Evolutionary conservation across 2,113 vertebrate genomes (phyloP).

Genomic region (Lepus americanus): DNA sequence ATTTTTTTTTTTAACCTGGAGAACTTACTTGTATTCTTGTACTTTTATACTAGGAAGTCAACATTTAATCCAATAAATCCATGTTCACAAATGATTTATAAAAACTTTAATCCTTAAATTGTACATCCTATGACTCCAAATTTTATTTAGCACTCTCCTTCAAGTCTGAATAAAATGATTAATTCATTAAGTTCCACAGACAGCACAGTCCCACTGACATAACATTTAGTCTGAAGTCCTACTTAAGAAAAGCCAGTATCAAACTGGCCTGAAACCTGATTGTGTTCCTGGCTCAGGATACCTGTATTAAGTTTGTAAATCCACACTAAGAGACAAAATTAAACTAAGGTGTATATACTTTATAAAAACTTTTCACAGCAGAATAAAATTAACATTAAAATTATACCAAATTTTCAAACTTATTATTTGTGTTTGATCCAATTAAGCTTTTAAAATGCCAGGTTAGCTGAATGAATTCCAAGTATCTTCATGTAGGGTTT

Average conservation of each 20-base stretch:
- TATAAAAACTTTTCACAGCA: constrained; percentile 77
- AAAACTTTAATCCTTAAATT: constrained; percentile 71
- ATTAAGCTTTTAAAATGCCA: constrained; percentile 71
- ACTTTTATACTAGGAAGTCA: constrained; percentile 79
- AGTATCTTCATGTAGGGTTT: constrained; percentile 64
- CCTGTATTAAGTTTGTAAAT: constrained; percentile 76
- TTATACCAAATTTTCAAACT: constrained; percentile 72
- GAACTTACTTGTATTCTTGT: constrained; percentile 79
- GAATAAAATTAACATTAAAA: constrained; percentile 80
- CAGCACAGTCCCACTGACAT: constrained; percentile 84
- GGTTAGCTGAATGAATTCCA: constrained; percentile 75
- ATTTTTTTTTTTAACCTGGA: constrained; percentile 20
- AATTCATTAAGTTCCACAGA: constrained; percentile 83
- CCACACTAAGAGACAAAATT: constrained; percentile 84
- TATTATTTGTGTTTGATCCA: constrained; percentile 59
- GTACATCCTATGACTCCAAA: constrained; percentile 72
- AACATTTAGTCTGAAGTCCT: constrained; percentile 79
- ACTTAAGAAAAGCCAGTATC: constrained; percentile 80
- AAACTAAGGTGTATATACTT: constrained; percentile 79
- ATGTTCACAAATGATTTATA: constrained; percentile 80
- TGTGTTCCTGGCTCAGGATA: constrained; percentile 82
- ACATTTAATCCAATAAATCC: constrained; percentile 78
- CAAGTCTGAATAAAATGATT: constrained; percentile 82
- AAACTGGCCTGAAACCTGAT: constrained; percentile 82
- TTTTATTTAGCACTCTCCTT: constrained; percentile 73